phyloP scores from a whole-genome alignment of 1,140 invertebrate species.

The Drosophila lacertosa region DNA sequence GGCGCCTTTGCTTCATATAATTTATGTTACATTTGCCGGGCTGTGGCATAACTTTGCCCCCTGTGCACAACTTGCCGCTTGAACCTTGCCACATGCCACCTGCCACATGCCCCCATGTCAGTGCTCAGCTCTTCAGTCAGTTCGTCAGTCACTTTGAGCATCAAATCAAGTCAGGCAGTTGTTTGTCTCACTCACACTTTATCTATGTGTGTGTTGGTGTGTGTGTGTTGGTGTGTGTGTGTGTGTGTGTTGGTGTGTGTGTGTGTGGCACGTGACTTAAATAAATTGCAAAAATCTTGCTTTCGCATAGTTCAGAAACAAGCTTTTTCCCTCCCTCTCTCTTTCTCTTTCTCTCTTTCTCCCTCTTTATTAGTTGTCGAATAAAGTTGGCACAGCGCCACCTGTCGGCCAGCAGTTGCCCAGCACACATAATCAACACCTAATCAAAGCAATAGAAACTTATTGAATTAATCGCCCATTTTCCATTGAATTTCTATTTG shows the following conservation, averaged over 20 bases:
- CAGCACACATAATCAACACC: conserved; percentile 73
- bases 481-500: conserved; percentile 69
- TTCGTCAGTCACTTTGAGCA: conserved; percentile 76
- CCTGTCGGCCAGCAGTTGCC: conserved; percentile 52
- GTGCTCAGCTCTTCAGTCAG: conserved; percentile 59
- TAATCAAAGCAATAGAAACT: conserved; percentile 81
- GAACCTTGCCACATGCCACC: background rate
- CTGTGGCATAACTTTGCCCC: conserved; percentile 72
- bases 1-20: conserved; percentile 75
- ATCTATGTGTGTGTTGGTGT: conserved; percentile 3
- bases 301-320: conserved; percentile 70
- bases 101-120: background rate
- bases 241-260: background rate
- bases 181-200: no score
- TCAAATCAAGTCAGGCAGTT: conserved; percentile 70
- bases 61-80: conserved; percentile 29
- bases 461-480: conserved; percentile 75
- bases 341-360: conserved; percentile 20
- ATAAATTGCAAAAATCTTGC: conserved; percentile 82
- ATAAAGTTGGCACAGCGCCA: conserved; percentile 49
- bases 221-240: background rate
- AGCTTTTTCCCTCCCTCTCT: background rate
- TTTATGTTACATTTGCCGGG: conserved; percentile 80
- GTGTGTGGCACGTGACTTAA: conserved; percentile 78
- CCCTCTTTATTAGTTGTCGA: conserved; percentile 74